Evolutionary conservation across 2,888 invertebrate genomes (phyloP).

Genomic region (Yponomeuta plumbellus): DNA sequence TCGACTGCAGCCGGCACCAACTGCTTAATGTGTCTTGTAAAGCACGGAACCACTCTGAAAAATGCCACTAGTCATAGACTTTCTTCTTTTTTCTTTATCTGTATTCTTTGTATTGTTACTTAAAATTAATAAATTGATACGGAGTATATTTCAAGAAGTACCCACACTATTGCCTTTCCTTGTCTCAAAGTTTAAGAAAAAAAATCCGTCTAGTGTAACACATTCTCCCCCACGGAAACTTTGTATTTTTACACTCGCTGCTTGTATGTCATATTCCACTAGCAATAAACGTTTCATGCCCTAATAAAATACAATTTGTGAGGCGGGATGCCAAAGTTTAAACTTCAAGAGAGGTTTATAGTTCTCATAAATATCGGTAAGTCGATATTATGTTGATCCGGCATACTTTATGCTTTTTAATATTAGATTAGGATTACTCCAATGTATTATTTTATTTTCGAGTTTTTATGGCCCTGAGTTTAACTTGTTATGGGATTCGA

Average conservation of each 20-base stretch:
- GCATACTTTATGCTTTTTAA: conserved; percentile 18
- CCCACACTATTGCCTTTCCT: too few species aligned
- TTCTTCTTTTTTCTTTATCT: too few species aligned
- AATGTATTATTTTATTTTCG: not conserved
- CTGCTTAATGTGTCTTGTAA: too few species aligned
- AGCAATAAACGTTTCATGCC: conserved; percentile 54
- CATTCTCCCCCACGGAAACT: not conserved
- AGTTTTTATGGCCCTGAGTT: not conserved
- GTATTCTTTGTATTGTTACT: too few species aligned
- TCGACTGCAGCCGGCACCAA: too few species aligned
- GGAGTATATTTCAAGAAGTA: too few species aligned
- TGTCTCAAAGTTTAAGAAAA: too few species aligned
- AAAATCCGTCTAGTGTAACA: too few species aligned
- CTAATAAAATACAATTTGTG: conserved; percentile 66
- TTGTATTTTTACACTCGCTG: conserved; percentile 14
- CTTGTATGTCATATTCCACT: conserved; percentile 38
- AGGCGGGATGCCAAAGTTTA: conserved; percentile 54
- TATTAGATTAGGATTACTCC: conserved; percentile 5
- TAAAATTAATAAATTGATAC: too few species aligned
- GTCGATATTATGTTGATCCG: conserved; percentile 34
- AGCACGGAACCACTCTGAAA: too few species aligned
- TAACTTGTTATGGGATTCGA: not conserved
- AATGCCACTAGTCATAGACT: too few species aligned
- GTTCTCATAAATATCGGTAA: conserved; percentile 48
- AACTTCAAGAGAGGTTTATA: conserved; percentile 58